phyloP scores from a whole-genome alignment of 2,797 vertebrate genomes.

The Pangasius macronema region DNA sequence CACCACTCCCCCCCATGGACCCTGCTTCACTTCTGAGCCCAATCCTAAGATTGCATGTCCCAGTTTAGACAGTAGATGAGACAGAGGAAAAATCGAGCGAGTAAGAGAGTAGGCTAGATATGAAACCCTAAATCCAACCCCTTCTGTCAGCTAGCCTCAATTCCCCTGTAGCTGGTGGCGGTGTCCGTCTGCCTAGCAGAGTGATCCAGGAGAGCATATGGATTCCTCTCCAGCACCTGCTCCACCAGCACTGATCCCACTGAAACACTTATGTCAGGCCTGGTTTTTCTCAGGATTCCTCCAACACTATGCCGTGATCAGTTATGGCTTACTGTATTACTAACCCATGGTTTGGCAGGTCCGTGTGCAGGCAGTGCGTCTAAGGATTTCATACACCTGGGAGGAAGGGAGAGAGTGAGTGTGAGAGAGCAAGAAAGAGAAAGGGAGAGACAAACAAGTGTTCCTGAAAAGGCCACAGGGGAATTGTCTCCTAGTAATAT shows the following conservation, averaged over 20 bases:
- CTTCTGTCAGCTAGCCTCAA: slow-evolving; percentile 52
- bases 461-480: slow-evolving; percentile 38
- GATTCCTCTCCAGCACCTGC: slow-evolving; percentile 30
- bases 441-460: slow-evolving; percentile 50
- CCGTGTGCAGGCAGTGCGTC: slow-evolving; percentile 85
- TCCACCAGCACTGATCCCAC: slow-evolving; percentile 19
- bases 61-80: slow-evolving; percentile 39
- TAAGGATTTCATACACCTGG: slow-evolving; percentile 95
- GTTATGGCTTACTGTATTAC: slow-evolving; percentile 49
- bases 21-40: slow-evolving; percentile 46
- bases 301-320: slow-evolving; percentile 25
- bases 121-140: slow-evolving; percentile 48
- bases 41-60: slow-evolving; percentile 52
- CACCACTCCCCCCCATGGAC: slow-evolving; percentile 49
- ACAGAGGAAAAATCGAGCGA: not conserved
- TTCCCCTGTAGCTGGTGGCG: slow-evolving; percentile 46
- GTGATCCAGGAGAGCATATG: slow-evolving; percentile 74
- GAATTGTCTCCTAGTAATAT: slow-evolving; percentile 53
- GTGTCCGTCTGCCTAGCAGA: slow-evolving; percentile 66
- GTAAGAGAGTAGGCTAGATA: slow-evolving; percentile 21
- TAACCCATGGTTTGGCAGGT: slow-evolving; percentile 73
- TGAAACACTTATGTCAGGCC: slow-evolving; percentile 27
- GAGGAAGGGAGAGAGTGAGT: slow-evolving; percentile 25
- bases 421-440: slow-evolving; percentile 35
- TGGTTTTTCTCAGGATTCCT: slow-evolving; percentile 52